A percentile compares a stretch with the other conserved stretches of the same genome.
These are phyloP conservation scores for Diuraphis noxia DNA, from an alignment of 1,140 invertebrate species.

Conservation along the genomic window DNA sequence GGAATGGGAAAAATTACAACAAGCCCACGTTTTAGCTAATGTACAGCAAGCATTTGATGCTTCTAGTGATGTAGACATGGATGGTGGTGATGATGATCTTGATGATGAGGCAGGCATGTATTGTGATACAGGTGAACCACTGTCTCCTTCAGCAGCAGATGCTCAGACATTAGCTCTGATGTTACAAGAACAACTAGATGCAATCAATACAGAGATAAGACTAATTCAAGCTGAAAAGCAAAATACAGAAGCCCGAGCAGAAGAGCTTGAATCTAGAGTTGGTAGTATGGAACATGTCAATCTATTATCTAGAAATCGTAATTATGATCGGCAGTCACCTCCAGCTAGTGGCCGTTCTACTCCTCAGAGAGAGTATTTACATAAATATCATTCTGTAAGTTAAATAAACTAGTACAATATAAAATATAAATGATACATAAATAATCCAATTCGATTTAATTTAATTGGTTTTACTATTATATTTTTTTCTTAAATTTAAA, in stretches of 20 bases:
- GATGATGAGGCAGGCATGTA: constrained; percentile 74
- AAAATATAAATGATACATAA: not conserved
- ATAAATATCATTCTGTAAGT: constrained; percentile 82
- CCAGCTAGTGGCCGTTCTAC: constrained; percentile 80
- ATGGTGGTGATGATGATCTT: constrained; percentile 73
- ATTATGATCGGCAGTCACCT: constrained; percentile 74
- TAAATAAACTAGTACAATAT: not conserved
- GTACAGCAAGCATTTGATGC: constrained; percentile 88
- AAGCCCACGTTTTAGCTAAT: constrained; percentile 89
- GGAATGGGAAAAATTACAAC: constrained; percentile 94
- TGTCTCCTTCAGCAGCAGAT: constrained; percentile 72
- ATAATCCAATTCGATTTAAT: too few species aligned
- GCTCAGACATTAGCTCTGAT: constrained; percentile 96
- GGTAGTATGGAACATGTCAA: constrained; percentile 94
- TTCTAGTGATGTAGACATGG: constrained; percentile 75
- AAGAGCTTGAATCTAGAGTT: constrained; percentile 95
- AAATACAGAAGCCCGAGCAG: constrained; percentile 92
- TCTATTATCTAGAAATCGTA: constrained; percentile 76
- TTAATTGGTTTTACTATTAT: not conserved
- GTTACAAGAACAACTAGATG: constrained; percentile 98
- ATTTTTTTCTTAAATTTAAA: not conserved
- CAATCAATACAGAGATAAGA: constrained; percentile 98
- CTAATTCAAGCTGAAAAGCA: constrained; percentile 99
- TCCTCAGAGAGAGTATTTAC: constrained; percentile 78
- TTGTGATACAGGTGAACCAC: constrained; percentile 67